Percentiles rank a stretch among this genome's conserved stretches.
phyloP scores from a whole-genome alignment of 2,888 invertebrate species.

The Hypena proboscidalis region DNA sequence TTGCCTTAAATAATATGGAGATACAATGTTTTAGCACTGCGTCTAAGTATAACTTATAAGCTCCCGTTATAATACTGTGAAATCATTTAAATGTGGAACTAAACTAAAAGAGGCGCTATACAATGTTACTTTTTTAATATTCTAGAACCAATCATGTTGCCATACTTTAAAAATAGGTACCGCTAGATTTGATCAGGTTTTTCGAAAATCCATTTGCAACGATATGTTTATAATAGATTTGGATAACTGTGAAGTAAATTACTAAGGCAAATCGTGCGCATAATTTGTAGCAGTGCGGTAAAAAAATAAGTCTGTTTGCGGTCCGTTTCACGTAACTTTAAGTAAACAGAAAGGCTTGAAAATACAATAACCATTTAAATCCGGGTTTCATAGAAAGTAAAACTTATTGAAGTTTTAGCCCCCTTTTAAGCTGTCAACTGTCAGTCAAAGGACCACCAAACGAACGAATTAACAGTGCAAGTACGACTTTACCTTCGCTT shows the following conservation, averaged over 20 bases:
- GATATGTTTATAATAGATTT: not conserved
- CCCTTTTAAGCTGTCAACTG: conserved; percentile 70
- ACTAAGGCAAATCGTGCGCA: too few species aligned
- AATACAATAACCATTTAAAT: conserved; percentile 37
- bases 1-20: conserved; percentile 22
- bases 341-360: conserved; percentile 28
- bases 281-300: too few species aligned
- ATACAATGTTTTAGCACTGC: conserved; percentile 19
- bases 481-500: conserved; percentile 71
- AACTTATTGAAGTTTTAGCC: conserved; percentile 54
- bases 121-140: conserved; percentile 7
- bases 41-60: conserved; percentile 4
- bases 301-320: conserved; percentile 36
- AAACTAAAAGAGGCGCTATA: conserved; percentile 10
- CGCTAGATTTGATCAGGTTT: conserved; percentile 31
- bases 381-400: conserved; percentile 61
- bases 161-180: conserved; percentile 13
- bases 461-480: conserved; percentile 64
- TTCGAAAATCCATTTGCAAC: not conserved
- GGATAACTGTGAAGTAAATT: not conserved
- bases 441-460: conserved; percentile 73
- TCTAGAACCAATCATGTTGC: conserved; percentile 9
- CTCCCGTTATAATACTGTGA: conserved; percentile 22
- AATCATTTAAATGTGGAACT: conserved; percentile 30
- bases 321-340: conserved; percentile 23